Percentiles rank a stretch among this genome's conserved stretches.
phyloP scores from a whole-genome alignment of 2,797 vertebrate species.

The Apogon hyalosoma region DNA sequence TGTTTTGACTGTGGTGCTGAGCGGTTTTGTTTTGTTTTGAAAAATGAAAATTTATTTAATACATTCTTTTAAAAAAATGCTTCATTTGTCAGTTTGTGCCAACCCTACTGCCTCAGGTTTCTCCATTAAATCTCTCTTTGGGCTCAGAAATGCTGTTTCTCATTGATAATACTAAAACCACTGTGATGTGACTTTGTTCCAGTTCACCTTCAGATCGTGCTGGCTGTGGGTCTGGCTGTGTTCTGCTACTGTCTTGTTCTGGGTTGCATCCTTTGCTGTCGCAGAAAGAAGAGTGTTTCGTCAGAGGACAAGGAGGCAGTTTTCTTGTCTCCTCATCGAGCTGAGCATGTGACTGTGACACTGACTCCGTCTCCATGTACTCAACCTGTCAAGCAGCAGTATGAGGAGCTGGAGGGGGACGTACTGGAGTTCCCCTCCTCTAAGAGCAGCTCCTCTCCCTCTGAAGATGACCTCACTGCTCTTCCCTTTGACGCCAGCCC shows the following conservation, averaged over 20 bases:
- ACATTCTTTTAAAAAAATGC: too few species aligned
- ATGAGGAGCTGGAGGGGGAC: constrained; percentile 82
- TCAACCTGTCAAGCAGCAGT: constrained; percentile 83
- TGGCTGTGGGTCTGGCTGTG: constrained; percentile 84
- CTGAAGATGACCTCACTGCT: constrained; percentile 73
- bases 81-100: too few species aligned
- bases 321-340: constrained; percentile 47
- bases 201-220: constrained; percentile 85
- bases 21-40: too few species aligned
- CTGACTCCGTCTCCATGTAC: constrained; percentile 64
- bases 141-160: background rate
- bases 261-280: constrained; percentile 83
- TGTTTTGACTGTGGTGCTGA: too few species aligned
- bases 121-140: background rate
- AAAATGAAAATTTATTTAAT: too few species aligned
- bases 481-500: constrained; percentile 63
- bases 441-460: constrained; percentile 69
- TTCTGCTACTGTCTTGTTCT: constrained; percentile 85
- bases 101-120: background rate
- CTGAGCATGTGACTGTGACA: constrained; percentile 66
- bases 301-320: constrained; percentile 70
- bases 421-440: constrained; percentile 73
- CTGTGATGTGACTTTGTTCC: background rate
- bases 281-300: constrained; percentile 62
- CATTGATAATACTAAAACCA: background rate